A percentile compares a stretch with the other conserved stretches of the same genome.
These are phyloP conservation scores for Luscinia luscinia DNA, from an alignment of 2,797 vertebrate genomes.

Conservation along the genomic window DNA sequence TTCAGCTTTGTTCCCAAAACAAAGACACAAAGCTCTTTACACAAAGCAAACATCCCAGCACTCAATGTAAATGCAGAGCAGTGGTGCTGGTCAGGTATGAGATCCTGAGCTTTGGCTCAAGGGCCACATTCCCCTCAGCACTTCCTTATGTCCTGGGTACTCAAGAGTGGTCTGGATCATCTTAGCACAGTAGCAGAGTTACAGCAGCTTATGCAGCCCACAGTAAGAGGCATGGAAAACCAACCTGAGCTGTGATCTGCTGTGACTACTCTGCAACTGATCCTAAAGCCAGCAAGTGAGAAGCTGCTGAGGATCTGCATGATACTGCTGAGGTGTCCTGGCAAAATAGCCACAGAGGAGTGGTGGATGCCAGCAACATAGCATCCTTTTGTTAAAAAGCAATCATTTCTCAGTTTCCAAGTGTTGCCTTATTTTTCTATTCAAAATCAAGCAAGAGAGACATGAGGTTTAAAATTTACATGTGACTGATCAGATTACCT, in stretches of 20 bases:
- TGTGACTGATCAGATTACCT: background rate
- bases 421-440: background rate
- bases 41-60: background rate
- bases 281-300: background rate
- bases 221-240: background rate
- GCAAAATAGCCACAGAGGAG: background rate
- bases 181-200: background rate
- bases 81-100: background rate
- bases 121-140: rapidly evolving
- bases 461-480: background rate
- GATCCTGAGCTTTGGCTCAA: background rate
- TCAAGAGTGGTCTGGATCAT: background rate
- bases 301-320: rapidly evolving
- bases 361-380: background rate
- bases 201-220: background rate
- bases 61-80: background rate
- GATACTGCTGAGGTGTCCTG: background rate
- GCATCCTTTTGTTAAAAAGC: background rate
- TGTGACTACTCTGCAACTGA: background rate
- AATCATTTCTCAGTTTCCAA: background rate
- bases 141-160: background rate
- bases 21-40: background rate
- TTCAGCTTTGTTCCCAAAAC: background rate
- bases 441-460: background rate
- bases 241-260: background rate